phyloP scores from a whole-genome alignment of 2,888 invertebrate genomes.

The Mylabris sibirica region DNA sequence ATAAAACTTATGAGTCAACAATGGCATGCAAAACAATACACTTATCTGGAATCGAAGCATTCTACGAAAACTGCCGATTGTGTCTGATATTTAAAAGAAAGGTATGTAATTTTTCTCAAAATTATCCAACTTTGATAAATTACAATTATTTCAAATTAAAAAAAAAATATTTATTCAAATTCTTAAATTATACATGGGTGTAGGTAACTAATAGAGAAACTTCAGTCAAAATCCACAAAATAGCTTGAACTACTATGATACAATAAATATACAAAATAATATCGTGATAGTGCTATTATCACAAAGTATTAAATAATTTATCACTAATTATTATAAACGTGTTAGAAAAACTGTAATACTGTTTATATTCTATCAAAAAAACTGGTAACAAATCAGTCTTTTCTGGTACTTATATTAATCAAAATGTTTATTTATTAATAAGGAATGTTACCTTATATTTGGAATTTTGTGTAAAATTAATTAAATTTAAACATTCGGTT shows the following conservation, averaged over 20 bases:
- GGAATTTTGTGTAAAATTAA: neutral
- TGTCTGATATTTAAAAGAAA: no score
- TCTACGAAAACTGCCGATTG: no score
- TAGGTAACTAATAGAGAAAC: neutral
- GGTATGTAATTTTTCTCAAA: no score
- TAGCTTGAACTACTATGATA: neutral
- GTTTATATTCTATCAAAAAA: neutral
- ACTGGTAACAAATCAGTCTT: conserved; percentile 2
- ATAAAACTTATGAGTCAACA: no score
- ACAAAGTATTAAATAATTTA: neutral
- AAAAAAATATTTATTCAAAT: neutral
- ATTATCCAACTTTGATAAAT: no score
- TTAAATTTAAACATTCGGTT: conserved; percentile 35
- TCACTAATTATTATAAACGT: neutral
- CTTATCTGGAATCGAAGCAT: no score
- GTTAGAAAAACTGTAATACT: neutral
- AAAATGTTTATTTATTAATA: neutral
- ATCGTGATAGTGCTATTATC: conserved; percentile 1
- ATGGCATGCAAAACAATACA: no score
- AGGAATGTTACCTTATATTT: neutral
- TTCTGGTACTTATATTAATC: neutral
- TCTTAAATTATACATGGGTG: neutral
- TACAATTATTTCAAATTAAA: neutral
- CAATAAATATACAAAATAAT: conserved; percentile 3
- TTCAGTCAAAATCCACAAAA: conserved; percentile 5